Evolutionary conservation across 1,140 invertebrate genomes (phyloP).

Genomic region (Nasonia vitripennis): DNA sequence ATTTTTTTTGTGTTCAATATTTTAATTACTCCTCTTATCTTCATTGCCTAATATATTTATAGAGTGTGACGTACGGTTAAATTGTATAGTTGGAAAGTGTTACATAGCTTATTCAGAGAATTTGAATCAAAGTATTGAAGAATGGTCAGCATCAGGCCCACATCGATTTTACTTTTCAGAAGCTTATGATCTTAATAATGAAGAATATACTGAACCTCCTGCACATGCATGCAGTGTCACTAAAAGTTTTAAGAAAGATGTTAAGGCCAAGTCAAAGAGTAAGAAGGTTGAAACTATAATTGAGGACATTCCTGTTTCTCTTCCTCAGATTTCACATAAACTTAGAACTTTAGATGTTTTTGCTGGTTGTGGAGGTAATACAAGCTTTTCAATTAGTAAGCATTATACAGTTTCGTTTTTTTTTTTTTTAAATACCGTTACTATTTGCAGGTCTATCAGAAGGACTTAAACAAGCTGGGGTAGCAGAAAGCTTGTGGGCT

Average conservation of each 20-base stretch:
- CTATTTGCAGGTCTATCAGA: constrained; percentile 75
- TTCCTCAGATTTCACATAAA: constrained; percentile 59
- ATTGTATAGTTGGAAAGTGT: constrained; percentile 79
- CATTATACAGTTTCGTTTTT: background rate
- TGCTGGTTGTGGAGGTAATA: constrained; percentile 88
- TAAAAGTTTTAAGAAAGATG: constrained; percentile 77
- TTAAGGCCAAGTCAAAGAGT: constrained; percentile 82
- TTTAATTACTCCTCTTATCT: no score
- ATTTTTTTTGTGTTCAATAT: constrained; percentile 57
- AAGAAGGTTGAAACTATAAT: constrained; percentile 73
- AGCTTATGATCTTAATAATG: constrained; percentile 79
- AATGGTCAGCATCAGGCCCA: constrained; percentile 81
- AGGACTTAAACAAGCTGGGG: constrained; percentile 83
- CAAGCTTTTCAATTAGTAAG: no score
- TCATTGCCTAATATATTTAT: no score
- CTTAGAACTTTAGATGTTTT: constrained; percentile 87
- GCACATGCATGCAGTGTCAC: constrained; percentile 78
- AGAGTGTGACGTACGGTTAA: constrained; percentile 64
- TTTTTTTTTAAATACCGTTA: background rate
- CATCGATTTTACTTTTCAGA: constrained; percentile 87
- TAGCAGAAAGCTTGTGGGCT: constrained; percentile 86
- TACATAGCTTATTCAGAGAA: constrained; percentile 78
- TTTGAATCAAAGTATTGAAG: constrained; percentile 73
- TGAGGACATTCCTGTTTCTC: constrained; percentile 54
- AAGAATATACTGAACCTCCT: constrained; percentile 80